Evolutionary conservation across 2,113 vertebrate species (phyloP).

Genomic region (Chamaea fasciata): DNA sequence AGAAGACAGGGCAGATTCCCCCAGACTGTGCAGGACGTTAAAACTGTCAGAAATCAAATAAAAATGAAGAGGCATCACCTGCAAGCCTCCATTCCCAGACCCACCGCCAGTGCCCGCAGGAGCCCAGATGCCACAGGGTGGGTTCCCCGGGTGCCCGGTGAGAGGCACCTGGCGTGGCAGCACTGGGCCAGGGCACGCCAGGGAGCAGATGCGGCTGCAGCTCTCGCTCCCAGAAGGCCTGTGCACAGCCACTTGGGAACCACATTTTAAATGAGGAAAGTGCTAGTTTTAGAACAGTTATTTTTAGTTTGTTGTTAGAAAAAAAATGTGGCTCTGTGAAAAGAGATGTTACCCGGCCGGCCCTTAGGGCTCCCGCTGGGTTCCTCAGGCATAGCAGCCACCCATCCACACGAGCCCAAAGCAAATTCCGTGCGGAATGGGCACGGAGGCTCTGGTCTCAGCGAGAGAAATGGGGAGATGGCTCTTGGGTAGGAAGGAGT

Average conservation of each 20-base stretch:
- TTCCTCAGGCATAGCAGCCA: not conserved
- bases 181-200: not conserved
- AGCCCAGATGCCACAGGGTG: not conserved
- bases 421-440: not conserved
- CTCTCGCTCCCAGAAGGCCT: not conserved
- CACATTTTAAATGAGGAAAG: conserved; percentile 17
- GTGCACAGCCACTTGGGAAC: conserved; percentile 5
- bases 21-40: not conserved
- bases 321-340: not conserved
- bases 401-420: not conserved
- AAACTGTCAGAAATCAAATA: not conserved
- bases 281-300: conserved; percentile 42
- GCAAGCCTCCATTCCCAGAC: not conserved
- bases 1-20: not conserved
- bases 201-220: not conserved
- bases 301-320: conserved; percentile 45
- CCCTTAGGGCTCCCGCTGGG: not conserved
- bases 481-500: not conserved
- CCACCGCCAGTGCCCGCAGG: rapidly evolving
- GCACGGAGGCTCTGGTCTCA: not conserved
- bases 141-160: not conserved
- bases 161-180: not conserved
- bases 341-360: not conserved
- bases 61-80: not conserved
- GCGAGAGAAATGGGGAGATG: not conserved